Evolutionary conservation across 2,888 invertebrate species (phyloP).

Genomic region (Phyllotreta striolata): DNA sequence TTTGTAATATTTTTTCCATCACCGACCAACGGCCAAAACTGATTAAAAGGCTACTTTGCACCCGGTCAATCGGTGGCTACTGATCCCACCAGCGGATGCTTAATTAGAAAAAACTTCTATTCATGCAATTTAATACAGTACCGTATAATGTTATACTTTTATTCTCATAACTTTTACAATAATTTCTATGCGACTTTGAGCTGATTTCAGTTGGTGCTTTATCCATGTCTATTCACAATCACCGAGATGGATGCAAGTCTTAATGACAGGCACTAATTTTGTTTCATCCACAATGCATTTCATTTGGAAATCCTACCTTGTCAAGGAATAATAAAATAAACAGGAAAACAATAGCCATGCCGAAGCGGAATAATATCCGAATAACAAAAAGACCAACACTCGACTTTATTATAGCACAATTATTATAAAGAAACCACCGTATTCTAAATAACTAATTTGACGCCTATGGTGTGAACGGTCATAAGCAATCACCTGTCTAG

Average conservation of each 20-base stretch:
- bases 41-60: constrained; percentile 33
- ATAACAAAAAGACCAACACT: constrained; percentile 30
- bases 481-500: constrained; percentile 63
- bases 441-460: constrained; percentile 60
- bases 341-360: constrained; percentile 41
- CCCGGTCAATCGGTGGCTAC: constrained; percentile 2
- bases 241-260: background rate
- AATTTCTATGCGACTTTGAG: too few species aligned
- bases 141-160: too few species aligned
- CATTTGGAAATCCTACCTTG: constrained; percentile 18
- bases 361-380: constrained; percentile 30
- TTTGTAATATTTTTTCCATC: constrained; percentile 41
- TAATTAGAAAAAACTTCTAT: too few species aligned
- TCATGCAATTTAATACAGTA: too few species aligned
- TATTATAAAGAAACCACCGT: constrained; percentile 48
- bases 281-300: constrained; percentile 25
- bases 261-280: constrained; percentile 26
- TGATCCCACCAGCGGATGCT: too few species aligned
- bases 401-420: constrained; percentile 45
- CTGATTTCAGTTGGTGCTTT: too few species aligned
- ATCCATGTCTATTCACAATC: too few species aligned
- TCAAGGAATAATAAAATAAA: constrained; percentile 35
- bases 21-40: constrained; percentile 28
- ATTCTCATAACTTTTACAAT: too few species aligned
- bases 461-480: constrained; percentile 61